Conservation (phyloP, 2,113 vertebrate species). For the Todiramphus saurophagus region DNA sequence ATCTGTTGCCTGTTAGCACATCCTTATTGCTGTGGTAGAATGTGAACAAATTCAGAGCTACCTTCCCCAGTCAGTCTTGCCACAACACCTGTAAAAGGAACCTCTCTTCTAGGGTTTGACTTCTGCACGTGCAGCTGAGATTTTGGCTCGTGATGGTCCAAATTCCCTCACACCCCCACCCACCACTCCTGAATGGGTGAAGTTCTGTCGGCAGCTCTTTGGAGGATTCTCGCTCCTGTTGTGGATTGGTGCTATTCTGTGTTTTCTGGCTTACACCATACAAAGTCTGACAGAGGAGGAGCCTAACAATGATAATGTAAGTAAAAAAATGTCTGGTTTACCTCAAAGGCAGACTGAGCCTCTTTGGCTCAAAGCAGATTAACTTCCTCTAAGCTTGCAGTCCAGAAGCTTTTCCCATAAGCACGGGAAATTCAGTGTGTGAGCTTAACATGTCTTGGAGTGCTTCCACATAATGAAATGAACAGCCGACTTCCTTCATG, state of each 20-base stretch:
- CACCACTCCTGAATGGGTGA: conserved; percentile 95
- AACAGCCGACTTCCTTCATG: conserved; percentile 26
- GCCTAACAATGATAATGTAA: conserved; percentile 88
- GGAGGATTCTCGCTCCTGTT: conserved; percentile 94
- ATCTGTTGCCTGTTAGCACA: not conserved
- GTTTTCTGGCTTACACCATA: conserved; percentile 90
- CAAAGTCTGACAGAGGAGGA: conserved; percentile 83
- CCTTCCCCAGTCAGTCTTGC: not conserved
- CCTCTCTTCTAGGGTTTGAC: conserved; percentile 83
- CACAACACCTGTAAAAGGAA: not conserved
- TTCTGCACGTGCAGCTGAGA: conserved; percentile 85
- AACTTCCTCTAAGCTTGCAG: not conserved
- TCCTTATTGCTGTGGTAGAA: not conserved
- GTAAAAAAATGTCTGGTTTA: conserved; percentile 7
- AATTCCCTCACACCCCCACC: conserved; percentile 93
- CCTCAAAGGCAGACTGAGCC: not conserved
- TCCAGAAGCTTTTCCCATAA: conserved; percentile 37
- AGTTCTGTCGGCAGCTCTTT: conserved; percentile 95
- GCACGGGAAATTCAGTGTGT: not conserved
- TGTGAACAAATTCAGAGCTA: not conserved
- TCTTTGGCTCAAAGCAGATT: conserved; percentile 1
- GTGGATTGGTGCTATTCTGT: conserved; percentile 96
- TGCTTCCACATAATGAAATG: conserved; percentile 29
- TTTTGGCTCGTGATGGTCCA: conserved; percentile 91
- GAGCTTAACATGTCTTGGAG: not conserved